Conservation (phyloP, 1,140 invertebrate species). For the Drosophila asahinai region DNA sequence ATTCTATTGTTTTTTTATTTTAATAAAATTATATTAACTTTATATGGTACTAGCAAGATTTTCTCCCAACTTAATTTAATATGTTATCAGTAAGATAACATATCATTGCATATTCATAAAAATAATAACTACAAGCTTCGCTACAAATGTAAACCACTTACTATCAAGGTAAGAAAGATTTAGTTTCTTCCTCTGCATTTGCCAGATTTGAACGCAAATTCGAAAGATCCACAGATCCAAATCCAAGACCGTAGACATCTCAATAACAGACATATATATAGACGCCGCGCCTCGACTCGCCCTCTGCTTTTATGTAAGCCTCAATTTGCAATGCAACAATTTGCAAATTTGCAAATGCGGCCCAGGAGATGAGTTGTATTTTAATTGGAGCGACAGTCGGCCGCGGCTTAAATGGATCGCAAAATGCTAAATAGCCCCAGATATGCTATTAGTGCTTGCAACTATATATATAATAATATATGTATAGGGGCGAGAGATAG, state of each 20-base stretch:
- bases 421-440: constrained; percentile 39
- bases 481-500: constrained; percentile 18
- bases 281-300: constrained; percentile 35
- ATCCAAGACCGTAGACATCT: constrained; percentile 19
- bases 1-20: too few species aligned
- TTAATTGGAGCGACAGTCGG: constrained; percentile 70
- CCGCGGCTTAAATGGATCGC: constrained; percentile 41
- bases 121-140: too few species aligned
- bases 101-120: too few species aligned
- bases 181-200: not conserved
- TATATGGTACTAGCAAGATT: not conserved
- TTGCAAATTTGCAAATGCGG: constrained; percentile 79
- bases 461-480: constrained; percentile 18
- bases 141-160: not conserved
- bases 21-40: too few species aligned
- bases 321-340: constrained; percentile 63
- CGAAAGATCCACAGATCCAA: not conserved
- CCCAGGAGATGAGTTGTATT: constrained; percentile 79
- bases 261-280: constrained; percentile 34
- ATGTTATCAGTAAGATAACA: too few species aligned
- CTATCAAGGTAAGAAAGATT: not conserved
- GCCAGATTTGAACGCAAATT: not conserved
- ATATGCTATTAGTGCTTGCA: constrained; percentile 38
- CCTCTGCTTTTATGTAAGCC: constrained; percentile 41
- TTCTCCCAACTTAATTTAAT: too few species aligned